Evolutionary conservation across 1,140 invertebrate genomes (phyloP).

Genomic region (Magallana angulata): DNA sequence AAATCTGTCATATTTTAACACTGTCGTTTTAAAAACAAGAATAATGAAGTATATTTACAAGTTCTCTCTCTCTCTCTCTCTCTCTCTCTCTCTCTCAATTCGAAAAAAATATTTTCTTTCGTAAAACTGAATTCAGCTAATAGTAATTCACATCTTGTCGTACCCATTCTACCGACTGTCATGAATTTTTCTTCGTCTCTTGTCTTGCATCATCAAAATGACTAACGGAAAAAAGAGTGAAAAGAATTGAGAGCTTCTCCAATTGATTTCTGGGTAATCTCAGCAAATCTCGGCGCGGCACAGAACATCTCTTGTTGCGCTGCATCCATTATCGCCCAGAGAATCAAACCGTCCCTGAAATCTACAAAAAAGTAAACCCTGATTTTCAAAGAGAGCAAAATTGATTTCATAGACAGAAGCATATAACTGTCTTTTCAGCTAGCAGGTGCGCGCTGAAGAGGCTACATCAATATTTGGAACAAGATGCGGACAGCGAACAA

Average conservation of each 20-base stretch:
- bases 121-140: too few relatives aligned
- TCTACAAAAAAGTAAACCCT: constrained; percentile 14
- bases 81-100: too few relatives aligned
- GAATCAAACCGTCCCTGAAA: constrained; percentile 14
- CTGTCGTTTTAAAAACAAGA: constrained; percentile 28
- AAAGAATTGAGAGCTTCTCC: neutral
- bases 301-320: constrained; percentile 16
- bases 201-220: constrained; percentile 24
- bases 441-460: constrained; percentile 19
- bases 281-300: neutral
- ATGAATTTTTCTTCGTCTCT: neutral
- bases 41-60: neutral
- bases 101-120: too few relatives aligned
- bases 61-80: too few relatives aligned
- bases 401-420: constrained; percentile 33
- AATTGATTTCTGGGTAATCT: constrained; percentile 23
- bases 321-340: neutral
- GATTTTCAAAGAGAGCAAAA: constrained; percentile 36
- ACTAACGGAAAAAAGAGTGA: constrained; percentile 7
- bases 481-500: constrained; percentile 9
- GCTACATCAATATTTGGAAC: constrained; percentile 33
- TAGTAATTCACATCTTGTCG: neutral
- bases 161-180: neutral
- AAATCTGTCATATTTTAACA: neutral
- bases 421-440: constrained; percentile 10